phyloP scores from a whole-genome alignment of 2,113 vertebrate genomes.

The Apaloderma vittatum region DNA sequence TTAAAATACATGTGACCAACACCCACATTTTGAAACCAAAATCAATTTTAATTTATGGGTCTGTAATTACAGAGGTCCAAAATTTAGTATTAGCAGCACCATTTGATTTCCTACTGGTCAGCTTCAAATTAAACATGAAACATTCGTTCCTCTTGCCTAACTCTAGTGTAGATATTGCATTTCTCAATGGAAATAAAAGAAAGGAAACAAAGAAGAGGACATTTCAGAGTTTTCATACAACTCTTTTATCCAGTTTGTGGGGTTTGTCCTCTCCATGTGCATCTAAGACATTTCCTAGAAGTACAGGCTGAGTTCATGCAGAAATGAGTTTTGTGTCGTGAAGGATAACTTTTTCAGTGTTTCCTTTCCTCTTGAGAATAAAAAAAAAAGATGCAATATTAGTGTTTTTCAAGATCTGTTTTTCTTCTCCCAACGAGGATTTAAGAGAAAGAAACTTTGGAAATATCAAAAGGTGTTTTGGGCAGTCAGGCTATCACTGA shows the following conservation, averaged over 20 bases:
- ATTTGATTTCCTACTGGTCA: background rate
- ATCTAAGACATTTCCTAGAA: background rate
- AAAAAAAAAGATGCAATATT: background rate
- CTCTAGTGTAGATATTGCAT: background rate
- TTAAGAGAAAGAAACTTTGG: background rate
- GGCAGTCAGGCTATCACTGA: background rate
- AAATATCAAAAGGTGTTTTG: background rate
- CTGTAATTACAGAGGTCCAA: background rate
- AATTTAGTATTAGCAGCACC: background rate
- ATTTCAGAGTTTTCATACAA: background rate
- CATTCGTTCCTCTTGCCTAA: background rate
- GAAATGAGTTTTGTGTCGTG: background rate
- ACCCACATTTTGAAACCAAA: background rate
- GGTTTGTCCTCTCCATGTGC: background rate
- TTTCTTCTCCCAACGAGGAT: background rate
- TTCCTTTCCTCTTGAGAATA: background rate
- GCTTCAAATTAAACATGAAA: background rate
- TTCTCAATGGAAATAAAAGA: background rate
- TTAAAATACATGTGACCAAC: background rate
- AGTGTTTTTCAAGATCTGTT: background rate
- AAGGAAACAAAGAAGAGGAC: background rate
- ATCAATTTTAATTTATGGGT: background rate
- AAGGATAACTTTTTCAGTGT: background rate
- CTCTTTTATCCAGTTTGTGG: background rate
- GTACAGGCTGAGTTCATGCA: background rate